Evolutionary conservation across 2,113 vertebrate species (phyloP).

Genomic region (Microcebus murinus): DNA sequence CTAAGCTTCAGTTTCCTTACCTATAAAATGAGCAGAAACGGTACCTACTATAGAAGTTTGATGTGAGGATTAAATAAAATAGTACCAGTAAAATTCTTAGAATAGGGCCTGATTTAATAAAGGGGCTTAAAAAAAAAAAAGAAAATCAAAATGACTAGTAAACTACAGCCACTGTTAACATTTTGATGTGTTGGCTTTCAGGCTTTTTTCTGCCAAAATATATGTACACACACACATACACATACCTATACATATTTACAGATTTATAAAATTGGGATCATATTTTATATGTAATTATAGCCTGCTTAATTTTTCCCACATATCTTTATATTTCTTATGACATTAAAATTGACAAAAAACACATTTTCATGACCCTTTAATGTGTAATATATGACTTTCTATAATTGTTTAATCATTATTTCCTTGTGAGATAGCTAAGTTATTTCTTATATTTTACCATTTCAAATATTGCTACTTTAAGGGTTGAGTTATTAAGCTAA

Average conservation of each 20-base stretch:
- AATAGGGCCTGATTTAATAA: background rate
- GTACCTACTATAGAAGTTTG: background rate
- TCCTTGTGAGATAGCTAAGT: background rate
- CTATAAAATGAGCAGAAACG: background rate
- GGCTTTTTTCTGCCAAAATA: background rate
- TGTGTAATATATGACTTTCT: background rate
- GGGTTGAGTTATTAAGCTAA: background rate
- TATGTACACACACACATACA: background rate
- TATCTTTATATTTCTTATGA: constrained; percentile 9
- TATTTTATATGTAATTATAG: background rate
- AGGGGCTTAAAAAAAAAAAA: background rate
- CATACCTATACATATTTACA: background rate
- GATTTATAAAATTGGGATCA: background rate
- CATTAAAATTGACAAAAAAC: background rate
- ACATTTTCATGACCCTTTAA: background rate
- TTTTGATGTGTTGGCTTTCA: background rate
- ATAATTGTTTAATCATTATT: constrained; percentile 17
- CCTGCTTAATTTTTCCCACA: constrained; percentile 12
- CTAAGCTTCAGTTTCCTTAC: background rate
- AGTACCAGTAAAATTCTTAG: background rate
- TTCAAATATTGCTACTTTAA: background rate
- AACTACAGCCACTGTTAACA: background rate
- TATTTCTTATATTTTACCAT: background rate
- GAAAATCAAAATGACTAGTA: constrained; percentile 9
- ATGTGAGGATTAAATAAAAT: constrained; percentile 9